Conservation (phyloP, 2,888 invertebrate genomes). For the Andrena bucephala region DNA sequence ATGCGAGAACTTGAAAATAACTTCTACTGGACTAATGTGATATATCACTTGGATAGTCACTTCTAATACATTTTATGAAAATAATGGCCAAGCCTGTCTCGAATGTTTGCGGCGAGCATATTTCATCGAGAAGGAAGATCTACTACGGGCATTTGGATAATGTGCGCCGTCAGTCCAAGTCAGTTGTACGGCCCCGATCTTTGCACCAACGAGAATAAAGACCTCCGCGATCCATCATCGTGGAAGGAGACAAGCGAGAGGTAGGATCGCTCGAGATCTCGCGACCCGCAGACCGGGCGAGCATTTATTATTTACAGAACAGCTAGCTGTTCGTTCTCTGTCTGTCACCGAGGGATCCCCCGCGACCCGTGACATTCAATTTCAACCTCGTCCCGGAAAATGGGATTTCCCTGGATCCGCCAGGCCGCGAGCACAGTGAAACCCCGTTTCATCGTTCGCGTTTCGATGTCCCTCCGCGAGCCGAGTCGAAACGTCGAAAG, state of each 20-base stretch:
- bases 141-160: no score
- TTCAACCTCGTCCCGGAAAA: conserved; percentile 42
- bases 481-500: conserved; percentile 3
- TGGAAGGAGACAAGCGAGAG: no score
- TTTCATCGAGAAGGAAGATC: no score
- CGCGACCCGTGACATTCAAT: conserved; percentile 52
- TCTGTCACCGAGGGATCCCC: conserved; percentile 24
- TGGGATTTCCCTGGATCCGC: conserved; percentile 29
- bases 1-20: no score
- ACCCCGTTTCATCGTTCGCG: background rate
- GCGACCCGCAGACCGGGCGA: background rate
- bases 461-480: background rate
- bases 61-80: no score
- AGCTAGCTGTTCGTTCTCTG: conserved; percentile 15
- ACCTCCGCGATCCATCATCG: no score
- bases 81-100: no score
- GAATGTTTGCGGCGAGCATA: no score
- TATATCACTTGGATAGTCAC: no score
- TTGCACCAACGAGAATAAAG: no score
- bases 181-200: background rate
- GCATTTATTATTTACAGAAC: conserved; percentile 46
- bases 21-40: no score
- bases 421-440: background rate
- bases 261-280: conserved; percentile 1
- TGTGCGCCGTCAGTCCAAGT: no score